Percentiles rank a stretch among this genome's conserved stretches.
phyloP scores from a whole-genome alignment of 2,113 vertebrate genomes.

The Mustelus asterias region DNA sequence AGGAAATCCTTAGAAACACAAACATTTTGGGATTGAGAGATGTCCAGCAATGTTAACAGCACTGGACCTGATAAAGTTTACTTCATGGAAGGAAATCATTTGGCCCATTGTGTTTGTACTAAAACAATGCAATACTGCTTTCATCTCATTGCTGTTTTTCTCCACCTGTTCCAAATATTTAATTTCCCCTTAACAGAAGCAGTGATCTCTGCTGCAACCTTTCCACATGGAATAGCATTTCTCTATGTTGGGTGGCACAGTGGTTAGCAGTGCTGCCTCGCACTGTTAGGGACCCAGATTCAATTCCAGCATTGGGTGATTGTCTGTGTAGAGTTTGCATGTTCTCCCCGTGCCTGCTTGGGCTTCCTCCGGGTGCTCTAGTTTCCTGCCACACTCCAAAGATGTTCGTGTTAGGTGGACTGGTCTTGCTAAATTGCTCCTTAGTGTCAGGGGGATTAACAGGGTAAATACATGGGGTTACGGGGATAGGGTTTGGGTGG shows the following conservation, averaged over 20 bases:
- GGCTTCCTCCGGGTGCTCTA: too few species aligned
- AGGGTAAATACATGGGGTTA: too few species aligned
- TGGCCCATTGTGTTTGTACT: not conserved
- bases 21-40: not conserved
- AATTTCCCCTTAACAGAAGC: not conserved
- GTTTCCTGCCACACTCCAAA: too few species aligned
- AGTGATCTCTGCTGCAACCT: not conserved
- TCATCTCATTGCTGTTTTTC: not conserved
- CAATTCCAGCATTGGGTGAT: too few species aligned
- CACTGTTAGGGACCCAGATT: too few species aligned
- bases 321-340: too few species aligned
- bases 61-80: not conserved
- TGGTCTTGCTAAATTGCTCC: too few species aligned
- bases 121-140: not conserved
- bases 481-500: too few species aligned
- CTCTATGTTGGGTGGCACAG: not conserved
- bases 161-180: not conserved
- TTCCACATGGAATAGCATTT: not conserved
- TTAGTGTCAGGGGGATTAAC: too few species aligned
- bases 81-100: not conserved
- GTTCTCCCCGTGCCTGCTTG: too few species aligned
- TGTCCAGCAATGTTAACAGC: not conserved
- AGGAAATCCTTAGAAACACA: not conserved
- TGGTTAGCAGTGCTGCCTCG: too few species aligned
- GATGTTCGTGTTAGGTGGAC: too few species aligned